Evolutionary conservation across 2,888 invertebrate species (phyloP), one percentile per base, ranked within the genome.

Genomic region (Protodeltote pygarga): DNA sequence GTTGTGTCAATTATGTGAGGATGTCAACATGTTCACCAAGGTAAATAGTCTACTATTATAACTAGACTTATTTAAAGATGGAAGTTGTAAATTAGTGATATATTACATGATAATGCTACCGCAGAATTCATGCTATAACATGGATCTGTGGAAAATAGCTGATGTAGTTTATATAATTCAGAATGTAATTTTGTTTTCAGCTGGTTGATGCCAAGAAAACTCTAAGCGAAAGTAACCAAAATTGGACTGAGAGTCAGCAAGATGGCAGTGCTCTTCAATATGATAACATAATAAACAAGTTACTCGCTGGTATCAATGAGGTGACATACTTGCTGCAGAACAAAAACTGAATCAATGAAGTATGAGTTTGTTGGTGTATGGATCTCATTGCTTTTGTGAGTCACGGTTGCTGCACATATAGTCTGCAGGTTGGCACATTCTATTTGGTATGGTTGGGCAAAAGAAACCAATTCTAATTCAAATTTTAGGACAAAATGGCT

Each of bases 1-100:
- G 53, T 54, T 91, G 28, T 59, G 71, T 11, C 75, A 81, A 16
- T 61, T 91, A 5, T 85, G 83, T 59, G 72, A 83, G 25, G 84
- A 89, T 78, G 85, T 90, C 1, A 78, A 83, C 23, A 76, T 83
- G 66, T 89, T 91, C 55, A 84, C 83, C 17, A 79, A 88, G 83
- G 91, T 89, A 69, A 48, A 24, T 35, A 21, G 17, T 19, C 5
- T 14, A 15, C 2, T 39, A 2, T 13, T 8, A 3, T n/a, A n/a
- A n/a, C n/a, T n/a, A n/a, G n/a, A n/a, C n/a, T n/a, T n/a, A n/a
- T n/a, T n/a, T n/a, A n/a, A n/a, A n/a, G n/a, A n/a, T n/a, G n/a
- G n/a, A n/a, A n/a, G n/a, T n/a, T n/a, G n/a, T n/a, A n/a, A n/a
- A n/a, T n/a, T n/a, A n/a, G n/a, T n/a, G n/a, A n/a, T n/a, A n/a